Percentiles rank a stretch among this genome's conserved stretches.
phyloP scores from a whole-genome alignment of 2,113 vertebrate species.

The Cryptomyrus ogoouensis region DNA sequence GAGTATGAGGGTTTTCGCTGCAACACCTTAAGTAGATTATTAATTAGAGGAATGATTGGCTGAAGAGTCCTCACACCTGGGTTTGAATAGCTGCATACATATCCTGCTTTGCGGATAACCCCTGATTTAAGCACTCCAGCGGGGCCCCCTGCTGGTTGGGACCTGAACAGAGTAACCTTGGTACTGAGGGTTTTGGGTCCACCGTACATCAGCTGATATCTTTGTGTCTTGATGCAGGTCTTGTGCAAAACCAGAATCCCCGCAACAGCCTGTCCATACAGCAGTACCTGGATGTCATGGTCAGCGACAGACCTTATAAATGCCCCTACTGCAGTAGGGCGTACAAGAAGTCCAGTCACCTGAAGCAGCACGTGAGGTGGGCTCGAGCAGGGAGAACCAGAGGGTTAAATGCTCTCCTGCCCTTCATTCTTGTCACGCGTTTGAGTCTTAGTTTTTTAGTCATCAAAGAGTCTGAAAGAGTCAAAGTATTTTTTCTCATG shows the following conservation, averaged over 20 bases:
- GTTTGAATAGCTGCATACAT: background rate
- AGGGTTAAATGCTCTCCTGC: background rate
- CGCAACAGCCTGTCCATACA: conserved; percentile 81
- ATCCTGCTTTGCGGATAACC: no score
- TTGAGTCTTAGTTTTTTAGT: background rate
- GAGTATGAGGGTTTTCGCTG: background rate
- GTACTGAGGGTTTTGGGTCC: background rate
- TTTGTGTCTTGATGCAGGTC: conserved; percentile 60
- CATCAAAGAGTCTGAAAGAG: background rate
- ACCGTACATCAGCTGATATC: background rate
- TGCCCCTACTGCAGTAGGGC: conserved; percentile 90
- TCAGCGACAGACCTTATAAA: conserved; percentile 89
- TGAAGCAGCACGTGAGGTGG: conserved; percentile 97
- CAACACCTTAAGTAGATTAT: no score
- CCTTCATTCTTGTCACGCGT: background rate
- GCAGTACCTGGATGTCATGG: conserved; percentile 80
- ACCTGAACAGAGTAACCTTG: background rate
- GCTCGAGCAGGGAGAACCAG: background rate
- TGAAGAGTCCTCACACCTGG: no score
- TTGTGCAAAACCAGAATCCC: conserved; percentile 81
- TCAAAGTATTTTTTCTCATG: background rate
- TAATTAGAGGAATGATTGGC: no score
- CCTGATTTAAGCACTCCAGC: background rate
- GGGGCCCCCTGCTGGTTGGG: background rate
- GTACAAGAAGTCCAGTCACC: conserved; percentile 97